phyloP scores from a whole-genome alignment of 2,888 invertebrate genomes.

The Pachydiplax longipennis region DNA sequence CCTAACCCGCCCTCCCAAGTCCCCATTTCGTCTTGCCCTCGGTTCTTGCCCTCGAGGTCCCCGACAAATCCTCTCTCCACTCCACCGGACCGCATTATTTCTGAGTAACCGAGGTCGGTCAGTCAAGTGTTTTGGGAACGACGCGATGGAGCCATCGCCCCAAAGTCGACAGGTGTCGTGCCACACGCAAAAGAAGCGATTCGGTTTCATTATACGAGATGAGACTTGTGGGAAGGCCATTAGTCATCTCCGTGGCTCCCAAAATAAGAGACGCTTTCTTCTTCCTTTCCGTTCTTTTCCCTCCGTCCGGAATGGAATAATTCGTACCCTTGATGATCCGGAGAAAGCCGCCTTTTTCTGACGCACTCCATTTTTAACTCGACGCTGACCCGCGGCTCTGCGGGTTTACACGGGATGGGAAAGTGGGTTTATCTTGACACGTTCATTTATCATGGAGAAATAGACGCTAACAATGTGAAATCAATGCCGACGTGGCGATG shows the following conservation, averaged over 20 bases:
- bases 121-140: neutral
- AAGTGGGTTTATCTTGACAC: neutral
- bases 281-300: neutral
- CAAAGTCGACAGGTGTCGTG: neutral
- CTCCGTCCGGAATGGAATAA: neutral
- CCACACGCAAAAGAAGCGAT: neutral
- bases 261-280: neutral
- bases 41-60: neutral
- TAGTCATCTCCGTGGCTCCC: neutral
- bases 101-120: slow-evolving; percentile 1
- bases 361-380: neutral
- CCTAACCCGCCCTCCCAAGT: neutral
- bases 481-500: neutral
- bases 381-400: neutral
- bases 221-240: neutral
- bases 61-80: neutral
- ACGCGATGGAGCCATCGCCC: neutral
- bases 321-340: neutral
- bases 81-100: neutral
- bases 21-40: neutral
- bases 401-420: neutral
- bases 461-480: neutral
- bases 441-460: neutral
- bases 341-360: neutral
- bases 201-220: neutral